Evolutionary conservation across 2,113 vertebrate species (phyloP).

Genomic region (Python bivittatus): DNA sequence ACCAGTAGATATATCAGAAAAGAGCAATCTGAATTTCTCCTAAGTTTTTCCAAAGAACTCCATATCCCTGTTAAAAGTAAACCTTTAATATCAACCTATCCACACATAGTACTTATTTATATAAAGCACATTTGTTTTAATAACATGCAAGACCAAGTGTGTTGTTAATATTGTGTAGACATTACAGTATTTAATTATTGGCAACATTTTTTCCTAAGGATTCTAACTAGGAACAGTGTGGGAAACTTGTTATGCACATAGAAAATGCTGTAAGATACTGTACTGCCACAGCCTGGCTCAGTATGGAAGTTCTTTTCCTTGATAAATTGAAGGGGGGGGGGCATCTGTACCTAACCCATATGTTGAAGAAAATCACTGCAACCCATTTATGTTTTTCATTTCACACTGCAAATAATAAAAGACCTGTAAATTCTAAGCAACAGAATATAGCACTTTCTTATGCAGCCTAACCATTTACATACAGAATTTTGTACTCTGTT

Average conservation of each 20-base stretch:
- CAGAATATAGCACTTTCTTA: neutral
- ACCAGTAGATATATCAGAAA: neutral
- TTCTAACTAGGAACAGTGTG: constrained; percentile 15
- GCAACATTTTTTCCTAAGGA: constrained; percentile 15
- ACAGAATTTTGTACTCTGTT: neutral
- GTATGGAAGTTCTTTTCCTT: constrained; percentile 52
- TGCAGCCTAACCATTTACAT: neutral
- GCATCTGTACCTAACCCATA: neutral
- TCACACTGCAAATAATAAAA: neutral
- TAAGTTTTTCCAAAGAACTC: constrained; percentile 15
- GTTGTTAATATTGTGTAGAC: neutral
- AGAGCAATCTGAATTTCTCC: neutral
- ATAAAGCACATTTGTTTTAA: neutral
- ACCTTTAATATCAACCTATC: constrained; percentile 27
- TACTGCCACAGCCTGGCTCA: constrained; percentile 64
- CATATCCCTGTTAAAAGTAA: constrained; percentile 37
- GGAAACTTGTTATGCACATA: constrained; percentile 9
- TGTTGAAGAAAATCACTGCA: neutral
- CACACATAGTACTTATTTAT: constrained; percentile 17
- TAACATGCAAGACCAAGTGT: neutral
- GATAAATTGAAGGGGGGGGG: neutral
- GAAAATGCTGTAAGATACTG: constrained; percentile 66
- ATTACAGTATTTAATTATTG: neutral
- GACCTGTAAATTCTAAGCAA: neutral
- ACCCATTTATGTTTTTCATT: neutral